A percentile compares a stretch with the other conserved stretches of the same genome.
These are phyloP conservation scores for Carollia perspicillata DNA, from an alignment of 2,113 vertebrate species.

Conservation along the genomic window DNA sequence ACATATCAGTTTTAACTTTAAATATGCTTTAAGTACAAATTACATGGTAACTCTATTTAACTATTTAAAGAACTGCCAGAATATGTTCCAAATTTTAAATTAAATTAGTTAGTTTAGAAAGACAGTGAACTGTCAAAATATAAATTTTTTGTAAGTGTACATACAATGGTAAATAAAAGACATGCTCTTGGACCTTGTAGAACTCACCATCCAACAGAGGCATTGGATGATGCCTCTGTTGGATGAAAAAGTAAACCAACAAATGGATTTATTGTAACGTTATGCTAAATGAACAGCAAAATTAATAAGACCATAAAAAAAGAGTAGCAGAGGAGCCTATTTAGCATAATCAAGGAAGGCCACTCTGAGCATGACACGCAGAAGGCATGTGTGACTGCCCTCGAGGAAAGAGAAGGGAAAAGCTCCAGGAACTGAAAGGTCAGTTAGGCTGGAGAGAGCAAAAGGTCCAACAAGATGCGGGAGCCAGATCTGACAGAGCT, in stretches of 20 bases:
- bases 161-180: neutral
- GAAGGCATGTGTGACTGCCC: neutral
- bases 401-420: neutral
- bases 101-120: conserved; percentile 1
- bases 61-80: neutral
- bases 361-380: neutral
- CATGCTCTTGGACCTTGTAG: neutral
- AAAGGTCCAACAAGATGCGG: neutral
- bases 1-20: conserved; percentile 1
- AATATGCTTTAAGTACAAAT: neutral
- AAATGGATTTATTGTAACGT: neutral
- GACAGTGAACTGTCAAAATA: neutral
- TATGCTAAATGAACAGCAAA: conserved; percentile 14
- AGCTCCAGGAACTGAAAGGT: neutral
- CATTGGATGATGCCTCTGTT: too few relatives aligned
- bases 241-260: conserved; percentile 3
- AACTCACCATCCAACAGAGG: neutral
- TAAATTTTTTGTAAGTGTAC: neutral
- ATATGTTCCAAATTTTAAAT: neutral
- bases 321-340: neutral
- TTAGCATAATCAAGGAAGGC: neutral
- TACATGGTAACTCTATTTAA: neutral
- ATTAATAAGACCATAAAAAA: neutral
- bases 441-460: neutral
- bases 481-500: neutral